These are phyloP conservation scores for Protobothrops mucrosquamatus DNA, from an alignment of 2,113 vertebrate species.

Conservation along the genomic window DNA sequence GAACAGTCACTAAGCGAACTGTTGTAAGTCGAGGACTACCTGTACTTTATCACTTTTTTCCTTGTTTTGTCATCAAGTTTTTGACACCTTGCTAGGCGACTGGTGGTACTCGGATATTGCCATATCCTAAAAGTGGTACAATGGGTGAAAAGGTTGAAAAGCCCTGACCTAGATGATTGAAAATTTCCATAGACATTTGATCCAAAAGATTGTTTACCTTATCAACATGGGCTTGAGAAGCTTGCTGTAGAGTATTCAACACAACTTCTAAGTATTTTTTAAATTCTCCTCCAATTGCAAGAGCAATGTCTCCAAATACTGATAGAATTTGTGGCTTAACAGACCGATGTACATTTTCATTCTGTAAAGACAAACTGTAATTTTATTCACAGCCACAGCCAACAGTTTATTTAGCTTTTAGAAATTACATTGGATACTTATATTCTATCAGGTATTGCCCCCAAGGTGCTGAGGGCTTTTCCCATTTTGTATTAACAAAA, in stretches of 20 bases:
- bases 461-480: neutral
- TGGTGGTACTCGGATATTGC: no score
- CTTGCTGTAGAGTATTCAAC: conserved; percentile 94
- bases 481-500: neutral
- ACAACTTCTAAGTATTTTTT: conserved; percentile 98
- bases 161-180: neutral
- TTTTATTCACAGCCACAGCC: neutral
- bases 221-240: conserved; percentile 95
- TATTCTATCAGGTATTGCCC: neutral
- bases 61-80: no score
- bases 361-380: conserved; percentile 68
- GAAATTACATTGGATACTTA: neutral
- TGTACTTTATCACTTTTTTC: no score
- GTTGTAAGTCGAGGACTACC: no score
- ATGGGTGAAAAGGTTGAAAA: no score
- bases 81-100: no score
- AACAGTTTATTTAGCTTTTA: neutral
- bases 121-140: no score
- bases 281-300: conserved; percentile 96
- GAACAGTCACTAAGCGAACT: no score
- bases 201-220: conserved; percentile 75
- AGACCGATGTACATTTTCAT: conserved; percentile 95
- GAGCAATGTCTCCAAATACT: conserved; percentile 92
- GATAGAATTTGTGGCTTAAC: conserved; percentile 99
- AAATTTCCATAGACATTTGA: neutral